phyloP scores from a whole-genome alignment of 2,797 vertebrate species.

The Chrosomus eos region DNA sequence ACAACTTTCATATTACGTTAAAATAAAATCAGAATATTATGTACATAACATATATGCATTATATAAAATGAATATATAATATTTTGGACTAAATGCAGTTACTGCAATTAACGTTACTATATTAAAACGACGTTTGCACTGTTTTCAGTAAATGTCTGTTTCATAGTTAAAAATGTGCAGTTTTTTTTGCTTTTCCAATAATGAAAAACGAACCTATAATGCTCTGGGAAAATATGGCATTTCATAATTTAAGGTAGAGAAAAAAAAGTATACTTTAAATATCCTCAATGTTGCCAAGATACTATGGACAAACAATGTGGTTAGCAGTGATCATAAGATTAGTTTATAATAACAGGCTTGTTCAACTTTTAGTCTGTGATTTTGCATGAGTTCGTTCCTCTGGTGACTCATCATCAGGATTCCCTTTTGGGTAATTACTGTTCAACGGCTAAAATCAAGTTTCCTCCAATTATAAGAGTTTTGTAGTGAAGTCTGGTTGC shows the following conservation, averaged over 20 bases:
- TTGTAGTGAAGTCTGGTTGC: slow-evolving; percentile 37
- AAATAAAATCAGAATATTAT: not conserved
- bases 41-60: too few relatives aligned
- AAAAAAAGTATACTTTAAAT: not conserved
- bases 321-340: slow-evolving; percentile 48
- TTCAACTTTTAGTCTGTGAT: slow-evolving; percentile 34
- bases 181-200: not conserved
- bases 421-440: slow-evolving; percentile 50
- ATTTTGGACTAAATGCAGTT: not conserved
- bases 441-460: slow-evolving; percentile 23
- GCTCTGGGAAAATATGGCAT: not conserved
- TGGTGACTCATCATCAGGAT: slow-evolving; percentile 60
- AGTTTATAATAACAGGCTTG: slow-evolving; percentile 40
- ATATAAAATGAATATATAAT: not conserved
- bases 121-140: slow-evolving; percentile 1
- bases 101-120: not conserved
- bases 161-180: not conserved
- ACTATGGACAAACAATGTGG: slow-evolving; percentile 42
- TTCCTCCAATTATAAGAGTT: slow-evolving; percentile 29
- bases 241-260: not conserved
- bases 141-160: not conserved
- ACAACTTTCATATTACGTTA: not conserved
- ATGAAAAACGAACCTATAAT: not conserved
- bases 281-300: slow-evolving; percentile 47
- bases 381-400: slow-evolving; percentile 29